Base-by-base conservation (phyloP, 1,140 invertebrate genomes). In the Hycleus cichorii region DNA sequence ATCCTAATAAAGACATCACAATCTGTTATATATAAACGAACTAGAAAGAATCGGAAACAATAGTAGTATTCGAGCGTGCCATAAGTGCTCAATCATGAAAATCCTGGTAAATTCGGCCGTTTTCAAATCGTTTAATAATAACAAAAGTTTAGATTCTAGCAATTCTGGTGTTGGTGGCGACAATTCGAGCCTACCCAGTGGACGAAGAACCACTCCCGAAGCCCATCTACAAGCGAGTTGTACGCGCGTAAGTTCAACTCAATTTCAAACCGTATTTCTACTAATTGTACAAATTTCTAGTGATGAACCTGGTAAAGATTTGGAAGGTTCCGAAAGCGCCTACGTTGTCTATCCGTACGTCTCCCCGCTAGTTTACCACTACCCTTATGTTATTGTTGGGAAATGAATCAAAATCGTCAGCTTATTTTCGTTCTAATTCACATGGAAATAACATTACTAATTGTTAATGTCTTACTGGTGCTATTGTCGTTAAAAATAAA, bases 401-500 rank as follows among this genome's bases (percentile, higher is more conserved):
- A 49, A 60, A 47, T 46, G 50, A 57, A n/a, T 18, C 18, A 18
- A 18, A 18, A 1, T 18, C 18, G 18, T 18, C 18, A 18, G 18
- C 11, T 11, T 42, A 26, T 24, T 24, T 52, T 43, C 11, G 10
- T 18, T 52, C 18, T 42, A 8, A 40, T 43, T 52, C 40, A 10
- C 10, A 0, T 42, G 0, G 11, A 32, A 3, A 32, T 32, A 32
- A 32, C 40, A 42, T 4, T 25, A 52, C 39, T 43, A 10, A 18
- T 18, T 18, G 18, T 72, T 75, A 75, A 59, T 74, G 72, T 32
- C 64, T 73, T 47, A 71, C 73, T 26, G 76, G 75, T 18, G 75
- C 76, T 65, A 75, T 71, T 63, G 68, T 74, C 54, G 72, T 71
- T 55, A 78, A 66, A 65, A 76, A 78, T 63, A 75, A 78, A 4